Percentiles rank a stretch among this genome's conserved stretches.
phyloP scores from a whole-genome alignment of 2,797 vertebrate genomes.

The Cyprinodon diabolis region DNA sequence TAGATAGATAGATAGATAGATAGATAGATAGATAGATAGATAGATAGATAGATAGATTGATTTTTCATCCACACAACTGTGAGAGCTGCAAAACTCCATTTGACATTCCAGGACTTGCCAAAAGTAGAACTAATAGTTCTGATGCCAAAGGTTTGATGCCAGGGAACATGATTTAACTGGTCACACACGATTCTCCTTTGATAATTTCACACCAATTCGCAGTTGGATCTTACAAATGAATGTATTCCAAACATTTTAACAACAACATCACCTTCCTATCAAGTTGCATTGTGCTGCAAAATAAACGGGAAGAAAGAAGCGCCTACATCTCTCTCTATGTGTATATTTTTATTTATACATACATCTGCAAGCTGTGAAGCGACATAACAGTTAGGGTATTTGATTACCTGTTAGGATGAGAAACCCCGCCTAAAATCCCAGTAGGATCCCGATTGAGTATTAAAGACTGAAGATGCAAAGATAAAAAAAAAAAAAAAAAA shows the following conservation, averaged over 20 bases:
- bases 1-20: constrained; percentile 49
- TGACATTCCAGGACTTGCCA: constrained; percentile 69
- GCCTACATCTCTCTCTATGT: neutral
- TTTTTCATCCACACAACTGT: constrained; percentile 27
- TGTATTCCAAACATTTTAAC: constrained; percentile 60
- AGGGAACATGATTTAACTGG: constrained; percentile 48
- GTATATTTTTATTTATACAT: neutral
- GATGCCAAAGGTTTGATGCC: constrained; percentile 44
- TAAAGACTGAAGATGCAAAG: constrained; percentile 34
- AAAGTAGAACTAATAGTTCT: constrained; percentile 60
- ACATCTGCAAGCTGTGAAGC: constrained; percentile 54
- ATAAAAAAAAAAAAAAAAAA: constrained; percentile 29
- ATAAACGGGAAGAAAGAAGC: constrained; percentile 58
- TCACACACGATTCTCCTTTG: constrained; percentile 36
- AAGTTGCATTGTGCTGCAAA: constrained; percentile 21
- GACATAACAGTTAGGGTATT: constrained; percentile 37
- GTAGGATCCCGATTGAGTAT: constrained; percentile 48
- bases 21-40: constrained; percentile 28
- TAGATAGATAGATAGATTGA: constrained; percentile 22
- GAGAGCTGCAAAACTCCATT: constrained; percentile 39
- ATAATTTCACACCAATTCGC: constrained; percentile 35
- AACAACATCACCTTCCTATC: neutral
- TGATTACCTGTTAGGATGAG: constrained; percentile 64
- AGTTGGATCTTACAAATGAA: constrained; percentile 29
- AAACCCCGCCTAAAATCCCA: constrained; percentile 76